phyloP scores from a whole-genome alignment of 2,888 invertebrate species.

The Pristionchus japonicus region DNA sequence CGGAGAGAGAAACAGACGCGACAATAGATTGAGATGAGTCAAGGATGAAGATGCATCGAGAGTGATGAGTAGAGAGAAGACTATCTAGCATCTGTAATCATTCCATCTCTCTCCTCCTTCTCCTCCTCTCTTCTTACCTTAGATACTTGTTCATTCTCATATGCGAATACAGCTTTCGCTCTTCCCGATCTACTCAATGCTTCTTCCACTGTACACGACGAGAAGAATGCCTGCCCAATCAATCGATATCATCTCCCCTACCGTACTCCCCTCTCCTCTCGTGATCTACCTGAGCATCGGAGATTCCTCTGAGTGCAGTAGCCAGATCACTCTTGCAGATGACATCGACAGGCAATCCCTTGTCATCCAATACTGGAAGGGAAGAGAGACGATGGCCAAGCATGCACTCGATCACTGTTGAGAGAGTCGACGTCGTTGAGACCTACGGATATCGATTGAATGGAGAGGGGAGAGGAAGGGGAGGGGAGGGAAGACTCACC shows the following conservation, averaged over 20 bases:
- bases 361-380: slow-evolving; percentile 54
- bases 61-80: slow-evolving; percentile 44
- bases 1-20: slow-evolving; percentile 50
- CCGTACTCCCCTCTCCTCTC: not conserved
- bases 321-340: slow-evolving; percentile 52
- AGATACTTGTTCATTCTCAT: slow-evolving; percentile 19
- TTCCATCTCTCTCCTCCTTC: not conserved
- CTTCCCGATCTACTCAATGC: slow-evolving; percentile 13
- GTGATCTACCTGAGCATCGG: slow-evolving; percentile 36
- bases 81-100: slow-evolving; percentile 48
- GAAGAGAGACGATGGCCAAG: slow-evolving; percentile 57
- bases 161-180: not conserved
- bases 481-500: not conserved
- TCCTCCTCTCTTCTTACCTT: not conserved
- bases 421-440: slow-evolving; percentile 25
- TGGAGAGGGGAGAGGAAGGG: not conserved
- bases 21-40: not conserved
- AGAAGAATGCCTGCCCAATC: slow-evolving; percentile 32
- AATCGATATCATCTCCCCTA: not conserved
- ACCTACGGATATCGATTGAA: not conserved
- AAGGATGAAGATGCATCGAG: slow-evolving; percentile 49
- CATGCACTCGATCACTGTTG: slow-evolving; percentile 56
- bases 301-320: slow-evolving; percentile 46
- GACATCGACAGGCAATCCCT: slow-evolving; percentile 48
- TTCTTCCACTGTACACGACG: slow-evolving; percentile 40